phyloP scores from a whole-genome alignment of 1,140 invertebrate genomes.

The Apocrypta bakeri region DNA sequence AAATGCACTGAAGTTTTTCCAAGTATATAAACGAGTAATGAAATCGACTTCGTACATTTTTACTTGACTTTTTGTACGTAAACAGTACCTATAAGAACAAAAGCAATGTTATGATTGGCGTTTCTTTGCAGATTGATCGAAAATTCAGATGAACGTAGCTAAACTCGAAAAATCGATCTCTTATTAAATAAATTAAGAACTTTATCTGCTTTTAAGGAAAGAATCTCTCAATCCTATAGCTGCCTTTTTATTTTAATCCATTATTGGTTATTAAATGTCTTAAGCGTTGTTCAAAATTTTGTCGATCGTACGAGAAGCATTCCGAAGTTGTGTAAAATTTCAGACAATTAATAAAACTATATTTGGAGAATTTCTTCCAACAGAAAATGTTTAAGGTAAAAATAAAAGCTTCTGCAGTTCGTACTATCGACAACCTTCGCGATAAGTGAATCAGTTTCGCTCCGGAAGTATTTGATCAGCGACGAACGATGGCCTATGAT shows the following conservation, averaged over 20 bases:
- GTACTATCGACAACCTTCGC: slow-evolving; percentile 41
- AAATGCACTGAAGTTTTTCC: slow-evolving; percentile 1
- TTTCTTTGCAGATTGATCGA: slow-evolving; percentile 12
- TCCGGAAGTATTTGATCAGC: slow-evolving; percentile 55
- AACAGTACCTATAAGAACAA: background rate
- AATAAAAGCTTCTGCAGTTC: slow-evolving; percentile 11
- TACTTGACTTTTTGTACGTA: slow-evolving; percentile 16
- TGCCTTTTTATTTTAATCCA: slow-evolving; percentile 17
- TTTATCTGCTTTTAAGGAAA: slow-evolving; percentile 3
- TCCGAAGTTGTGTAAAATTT: slow-evolving; percentile 10
- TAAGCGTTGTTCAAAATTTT: slow-evolving; percentile 26
- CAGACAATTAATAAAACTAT: background rate
- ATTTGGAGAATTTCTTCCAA: background rate
- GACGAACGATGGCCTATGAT: slow-evolving; percentile 60
- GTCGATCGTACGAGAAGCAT: slow-evolving; percentile 33
- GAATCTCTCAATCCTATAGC: slow-evolving; percentile 7
- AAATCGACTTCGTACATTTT: slow-evolving; percentile 32
- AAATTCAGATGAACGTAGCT: slow-evolving; percentile 38
- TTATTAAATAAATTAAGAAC: slow-evolving; percentile 20
- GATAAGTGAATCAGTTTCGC: slow-evolving; percentile 30
- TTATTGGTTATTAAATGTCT: background rate
- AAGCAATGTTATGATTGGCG: slow-evolving; percentile 19
- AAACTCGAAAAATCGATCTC: slow-evolving; percentile 38
- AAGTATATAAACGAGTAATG: slow-evolving; percentile 12
- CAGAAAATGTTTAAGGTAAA: background rate